Conservation (phyloP, 2,113 vertebrate species). For the Pedionomus torquatus region DNA sequence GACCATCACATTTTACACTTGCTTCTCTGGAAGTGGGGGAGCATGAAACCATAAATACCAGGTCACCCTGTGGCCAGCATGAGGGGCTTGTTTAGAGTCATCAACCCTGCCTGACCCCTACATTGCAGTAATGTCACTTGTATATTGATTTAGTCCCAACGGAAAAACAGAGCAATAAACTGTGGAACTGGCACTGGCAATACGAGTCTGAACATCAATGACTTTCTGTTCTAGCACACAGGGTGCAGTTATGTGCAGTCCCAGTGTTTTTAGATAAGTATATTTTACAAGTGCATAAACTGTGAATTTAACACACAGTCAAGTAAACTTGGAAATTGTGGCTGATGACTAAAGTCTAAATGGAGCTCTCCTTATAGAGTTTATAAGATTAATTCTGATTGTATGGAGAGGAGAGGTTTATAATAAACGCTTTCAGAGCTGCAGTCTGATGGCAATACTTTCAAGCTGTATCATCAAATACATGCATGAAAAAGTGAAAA, state of each 20-base stretch:
- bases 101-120: conserved; percentile 9
- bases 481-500: not conserved
- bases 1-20: not conserved
- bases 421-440: not conserved
- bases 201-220: conserved; percentile 3
- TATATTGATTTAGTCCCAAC: conserved; percentile 17
- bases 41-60: not conserved
- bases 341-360: not conserved
- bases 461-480: not conserved
- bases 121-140: not conserved
- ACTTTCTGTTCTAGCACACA: conserved; percentile 58
- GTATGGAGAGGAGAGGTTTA: not conserved
- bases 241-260: conserved; percentile 5
- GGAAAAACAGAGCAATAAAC: conserved; percentile 53
- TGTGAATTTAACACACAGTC: not conserved
- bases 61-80: not conserved
- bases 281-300: conserved; percentile 17
- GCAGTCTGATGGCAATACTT: not conserved
- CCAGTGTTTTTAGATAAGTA: conserved; percentile 12
- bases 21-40: not conserved
- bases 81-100: not conserved
- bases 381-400: not conserved
- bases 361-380: not conserved
- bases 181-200: not conserved
- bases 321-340: not conserved